These are phyloP conservation scores for Hephaestus fuliginosus DNA, from an alignment of 2,797 vertebrate genomes.

Conservation along the genomic window DNA sequence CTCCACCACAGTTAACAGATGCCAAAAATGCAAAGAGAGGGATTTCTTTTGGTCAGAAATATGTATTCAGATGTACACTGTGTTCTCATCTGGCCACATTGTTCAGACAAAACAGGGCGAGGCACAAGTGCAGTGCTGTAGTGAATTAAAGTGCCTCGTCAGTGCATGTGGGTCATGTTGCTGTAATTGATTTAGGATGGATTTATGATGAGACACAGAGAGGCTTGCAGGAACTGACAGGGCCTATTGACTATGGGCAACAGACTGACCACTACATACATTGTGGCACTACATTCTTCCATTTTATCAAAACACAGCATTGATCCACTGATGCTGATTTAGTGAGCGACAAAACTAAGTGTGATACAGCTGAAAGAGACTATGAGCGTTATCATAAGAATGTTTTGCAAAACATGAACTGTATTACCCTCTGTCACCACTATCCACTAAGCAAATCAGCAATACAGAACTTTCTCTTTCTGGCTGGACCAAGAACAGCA, in stretches of 20 bases:
- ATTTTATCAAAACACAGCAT: not conserved
- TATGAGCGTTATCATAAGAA: not conserved
- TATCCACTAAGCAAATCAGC: not conserved
- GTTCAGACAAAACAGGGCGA: conserved; percentile 27
- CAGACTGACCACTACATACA: not conserved
- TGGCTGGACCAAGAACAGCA: not conserved
- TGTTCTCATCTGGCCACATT: not conserved
- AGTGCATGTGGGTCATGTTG: conserved; percentile 2
- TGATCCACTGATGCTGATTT: not conserved
- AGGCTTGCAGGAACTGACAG: not conserved
- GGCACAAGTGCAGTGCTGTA: conserved; percentile 2
- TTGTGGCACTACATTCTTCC: not conserved
- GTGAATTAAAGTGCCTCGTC: not conserved
- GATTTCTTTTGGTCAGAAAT: not conserved
- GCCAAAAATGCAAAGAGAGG: not conserved
- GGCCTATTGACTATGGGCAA: not conserved
- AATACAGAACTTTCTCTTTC: not conserved
- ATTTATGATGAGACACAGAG: conserved; percentile 10
- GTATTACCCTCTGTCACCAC: not conserved
- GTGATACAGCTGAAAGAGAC: not conserved
- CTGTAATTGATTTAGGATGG: conserved; percentile 39
- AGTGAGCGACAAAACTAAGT: not conserved
- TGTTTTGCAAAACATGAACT: not conserved
- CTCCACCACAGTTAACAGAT: not conserved
- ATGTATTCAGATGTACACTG: too few species aligned